phyloP scores from a whole-genome alignment of 2,888 invertebrate genomes.

The Beris chalybata region DNA sequence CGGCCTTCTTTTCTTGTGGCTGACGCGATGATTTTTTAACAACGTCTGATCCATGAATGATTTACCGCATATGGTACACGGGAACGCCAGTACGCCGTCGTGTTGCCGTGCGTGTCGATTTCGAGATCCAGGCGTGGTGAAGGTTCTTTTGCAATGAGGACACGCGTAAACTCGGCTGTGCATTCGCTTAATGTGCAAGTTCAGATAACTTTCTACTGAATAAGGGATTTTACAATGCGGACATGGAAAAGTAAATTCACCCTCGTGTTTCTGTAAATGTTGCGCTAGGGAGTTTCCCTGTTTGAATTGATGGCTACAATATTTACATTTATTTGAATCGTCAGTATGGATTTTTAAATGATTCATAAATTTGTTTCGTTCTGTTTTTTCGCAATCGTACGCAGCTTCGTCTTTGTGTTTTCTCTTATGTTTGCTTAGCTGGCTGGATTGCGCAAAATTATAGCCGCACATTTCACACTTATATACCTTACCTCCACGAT shows the following conservation, averaged over 20 bases:
- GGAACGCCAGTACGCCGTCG: slow-evolving; percentile 26
- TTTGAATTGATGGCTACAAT: slow-evolving; percentile 26
- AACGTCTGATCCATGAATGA: slow-evolving; percentile 31
- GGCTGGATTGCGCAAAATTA: slow-evolving; percentile 32
- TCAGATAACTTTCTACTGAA: slow-evolving; percentile 9
- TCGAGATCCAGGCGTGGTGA: not conserved
- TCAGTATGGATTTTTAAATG: slow-evolving; percentile 34
- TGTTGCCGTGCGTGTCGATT: slow-evolving; percentile 18
- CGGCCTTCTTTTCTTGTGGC: slow-evolving; percentile 26
- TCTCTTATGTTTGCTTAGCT: slow-evolving; percentile 25
- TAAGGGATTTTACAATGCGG: slow-evolving; percentile 29
- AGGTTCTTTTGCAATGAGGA: not conserved
- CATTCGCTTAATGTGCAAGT: slow-evolving; percentile 22
- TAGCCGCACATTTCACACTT: slow-evolving; percentile 13
- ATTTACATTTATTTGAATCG: slow-evolving; percentile 22
- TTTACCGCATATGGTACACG: slow-evolving; percentile 34
- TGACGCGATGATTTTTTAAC: slow-evolving; percentile 30
- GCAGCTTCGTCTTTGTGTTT: slow-evolving; percentile 23
- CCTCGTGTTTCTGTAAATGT: slow-evolving; percentile 34
- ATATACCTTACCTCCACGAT: slow-evolving; percentile 29
- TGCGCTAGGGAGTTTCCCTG: not conserved
- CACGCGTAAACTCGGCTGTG: not conserved
- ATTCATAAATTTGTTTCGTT: slow-evolving; percentile 19
- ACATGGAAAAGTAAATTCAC: slow-evolving; percentile 12
- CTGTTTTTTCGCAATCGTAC: slow-evolving; percentile 26